Base-by-base conservation (phyloP, 2,113 vertebrate genomes). In the Mesitornis unicolor region DNA sequence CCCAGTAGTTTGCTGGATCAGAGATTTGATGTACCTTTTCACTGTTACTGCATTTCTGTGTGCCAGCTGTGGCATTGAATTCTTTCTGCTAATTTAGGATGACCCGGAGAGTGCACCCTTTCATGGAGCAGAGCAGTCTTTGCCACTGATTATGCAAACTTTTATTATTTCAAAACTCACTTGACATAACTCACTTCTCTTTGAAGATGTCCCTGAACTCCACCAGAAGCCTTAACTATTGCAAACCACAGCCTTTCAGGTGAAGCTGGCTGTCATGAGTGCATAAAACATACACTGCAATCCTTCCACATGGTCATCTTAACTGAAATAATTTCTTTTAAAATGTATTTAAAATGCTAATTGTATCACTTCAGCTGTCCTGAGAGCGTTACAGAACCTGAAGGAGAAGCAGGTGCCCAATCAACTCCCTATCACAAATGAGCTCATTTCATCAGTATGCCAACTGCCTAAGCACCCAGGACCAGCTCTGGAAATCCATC, bases 61-160 rank as follows among this genome's bases (percentile, higher is more conserved):
- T 61, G 48, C 21, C 51, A 54, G 0, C 1, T 21, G 25, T 50
- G 36, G 10, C 36, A 60, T 0, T 69, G 79, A 63, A 42, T 83
- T 53, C n/a, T 43, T 79, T 69, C 45, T 53, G 16, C 48, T n/a
- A 7, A 13, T 17, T 50, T 10, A 80, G 24, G 21, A 13, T 33
- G 11, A 48, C 25, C 22, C 59, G 35, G 53, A 67, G 20, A 54
- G 10, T 7, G 16, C 33, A 77, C 2, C 3, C n/a, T 88, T 80
- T 67, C 47, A 53, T 40, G 56, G 21, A 78, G 21, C 33, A 43
- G 21, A 31, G 10, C 24, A 71, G 21, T 31, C 16, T n/a, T 91
- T 75, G 51, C 42, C 48, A 38, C 43, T 24, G 33, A 9, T 73
- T 90, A 70, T 50, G 61, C 63, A 74, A 50, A 53, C 14, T 31